These are phyloP conservation scores for Coluber constrictor DNA, from an alignment of 2,797 vertebrate species.

Conservation along the genomic window DNA sequence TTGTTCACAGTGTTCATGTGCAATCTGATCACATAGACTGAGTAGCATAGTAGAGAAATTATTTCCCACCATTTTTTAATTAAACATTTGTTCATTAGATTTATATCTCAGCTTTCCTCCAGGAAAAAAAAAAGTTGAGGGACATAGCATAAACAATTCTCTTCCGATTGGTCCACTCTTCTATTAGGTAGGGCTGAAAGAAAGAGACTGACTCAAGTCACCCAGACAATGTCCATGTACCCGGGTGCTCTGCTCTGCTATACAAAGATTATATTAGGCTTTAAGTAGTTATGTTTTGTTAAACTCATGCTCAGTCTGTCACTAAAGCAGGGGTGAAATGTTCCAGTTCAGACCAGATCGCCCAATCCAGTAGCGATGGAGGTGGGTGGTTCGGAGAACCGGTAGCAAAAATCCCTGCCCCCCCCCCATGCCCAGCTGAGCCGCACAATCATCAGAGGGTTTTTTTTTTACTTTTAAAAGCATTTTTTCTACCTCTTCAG, in stretches of 20 bases:
- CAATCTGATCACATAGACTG: not conserved
- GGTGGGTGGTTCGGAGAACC: too few species aligned
- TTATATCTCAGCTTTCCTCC: not conserved
- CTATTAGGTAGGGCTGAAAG: not conserved
- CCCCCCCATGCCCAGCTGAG: too few species aligned
- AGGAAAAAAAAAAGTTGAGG: not conserved
- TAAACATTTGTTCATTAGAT: not conserved
- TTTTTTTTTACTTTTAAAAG: too few species aligned
- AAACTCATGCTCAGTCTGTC: not conserved
- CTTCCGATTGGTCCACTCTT: not conserved
- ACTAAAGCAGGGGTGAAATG: too few species aligned
- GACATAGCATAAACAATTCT: not conserved
- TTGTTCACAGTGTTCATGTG: not conserved
- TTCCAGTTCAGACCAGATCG: too few species aligned
- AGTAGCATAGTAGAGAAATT: not conserved
- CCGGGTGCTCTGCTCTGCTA: not conserved
- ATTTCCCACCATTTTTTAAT: not conserved
- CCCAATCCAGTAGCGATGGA: too few species aligned
- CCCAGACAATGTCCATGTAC: not conserved
- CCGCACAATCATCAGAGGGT: too few species aligned
- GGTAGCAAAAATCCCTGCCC: too few species aligned
- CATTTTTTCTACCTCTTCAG: too few species aligned
- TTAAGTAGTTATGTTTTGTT: not conserved
- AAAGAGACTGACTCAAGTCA: not conserved
- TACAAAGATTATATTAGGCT: not conserved